A percentile compares a stretch with the other conserved stretches of the same genome.
Evolutionary conservation across 2,888 invertebrate genomes (phyloP).

Genomic region (Nycteola revayana): DNA sequence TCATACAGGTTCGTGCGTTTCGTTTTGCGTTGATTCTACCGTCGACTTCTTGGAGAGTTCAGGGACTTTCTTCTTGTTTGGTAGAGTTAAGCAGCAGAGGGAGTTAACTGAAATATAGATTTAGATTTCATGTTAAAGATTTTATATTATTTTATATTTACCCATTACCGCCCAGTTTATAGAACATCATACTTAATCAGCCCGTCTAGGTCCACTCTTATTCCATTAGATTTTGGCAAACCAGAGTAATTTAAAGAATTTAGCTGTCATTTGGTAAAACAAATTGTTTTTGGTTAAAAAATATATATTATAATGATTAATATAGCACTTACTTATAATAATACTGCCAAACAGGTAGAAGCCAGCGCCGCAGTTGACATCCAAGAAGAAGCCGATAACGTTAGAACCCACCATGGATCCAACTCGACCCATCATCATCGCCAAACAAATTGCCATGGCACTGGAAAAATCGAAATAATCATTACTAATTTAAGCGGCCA

Average conservation of each 20-base stretch:
- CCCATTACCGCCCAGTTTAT: too few species aligned
- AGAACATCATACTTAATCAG: too few species aligned
- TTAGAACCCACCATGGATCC: slow-evolving; percentile 86
- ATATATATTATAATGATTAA: too few species aligned
- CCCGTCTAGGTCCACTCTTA: too few species aligned
- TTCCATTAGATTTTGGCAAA: too few species aligned
- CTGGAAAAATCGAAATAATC: too few species aligned
- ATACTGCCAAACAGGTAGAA: slow-evolving; percentile 83
- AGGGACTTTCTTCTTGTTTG: slow-evolving; percentile 48
- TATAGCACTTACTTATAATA: slow-evolving; percentile 62
- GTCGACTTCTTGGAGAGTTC: slow-evolving; percentile 32
- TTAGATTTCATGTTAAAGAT: too few species aligned
- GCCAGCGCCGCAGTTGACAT: slow-evolving; percentile 82
- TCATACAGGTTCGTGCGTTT: slow-evolving; percentile 74
- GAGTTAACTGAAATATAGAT: slow-evolving; percentile 72
- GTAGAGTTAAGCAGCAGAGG: slow-evolving; percentile 60
- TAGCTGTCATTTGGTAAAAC: too few species aligned
- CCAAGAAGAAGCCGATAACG: slow-evolving; percentile 84
- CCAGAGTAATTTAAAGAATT: too few species aligned
- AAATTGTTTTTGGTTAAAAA: too few species aligned
- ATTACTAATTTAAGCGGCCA: too few species aligned
- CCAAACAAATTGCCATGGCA: slow-evolving; percentile 84
- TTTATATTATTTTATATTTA: too few species aligned
- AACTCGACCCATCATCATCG: slow-evolving; percentile 84
- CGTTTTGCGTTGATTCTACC: slow-evolving; percentile 50